Conservation (phyloP, 2,113 vertebrate species). For the Pao palembangensis region DNA sequence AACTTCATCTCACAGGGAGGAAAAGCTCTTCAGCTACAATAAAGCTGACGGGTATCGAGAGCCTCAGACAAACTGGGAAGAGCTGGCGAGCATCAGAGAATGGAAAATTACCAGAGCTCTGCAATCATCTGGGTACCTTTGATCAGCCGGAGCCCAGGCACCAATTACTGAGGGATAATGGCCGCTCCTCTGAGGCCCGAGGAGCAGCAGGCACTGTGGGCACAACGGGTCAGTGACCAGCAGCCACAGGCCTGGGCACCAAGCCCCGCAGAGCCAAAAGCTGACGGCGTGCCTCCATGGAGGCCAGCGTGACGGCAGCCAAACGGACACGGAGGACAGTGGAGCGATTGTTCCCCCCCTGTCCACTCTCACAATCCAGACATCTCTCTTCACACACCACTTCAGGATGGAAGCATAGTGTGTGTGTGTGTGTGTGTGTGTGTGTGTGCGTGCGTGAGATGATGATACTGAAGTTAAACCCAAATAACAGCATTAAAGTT, state of each 20-base stretch:
- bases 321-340: conserved; percentile 57
- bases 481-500: too few relatives aligned
- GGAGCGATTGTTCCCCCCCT: conserved; percentile 58
- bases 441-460: too few relatives aligned
- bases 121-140: conserved; percentile 58
- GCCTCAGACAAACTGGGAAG: conserved; percentile 20
- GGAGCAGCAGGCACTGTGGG: conserved; percentile 44
- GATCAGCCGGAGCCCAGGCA: conserved; percentile 48
- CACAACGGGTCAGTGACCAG: conserved; percentile 60
- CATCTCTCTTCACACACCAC: conserved; percentile 32
- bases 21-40: conserved; percentile 12
- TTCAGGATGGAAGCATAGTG: conserved; percentile 26
- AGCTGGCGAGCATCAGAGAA: conserved; percentile 38
- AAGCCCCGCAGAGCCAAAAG: conserved; percentile 41
- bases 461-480: too few relatives aligned
- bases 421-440: not conserved
- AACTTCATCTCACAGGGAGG: not conserved
- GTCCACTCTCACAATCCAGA: conserved; percentile 51
- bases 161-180: conserved; percentile 63
- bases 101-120: conserved; percentile 58
- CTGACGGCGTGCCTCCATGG: conserved; percentile 42
- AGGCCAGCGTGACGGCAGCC: conserved; percentile 49
- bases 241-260: conserved; percentile 50
- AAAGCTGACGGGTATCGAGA: conserved; percentile 14
- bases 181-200: conserved; percentile 40